Base-by-base conservation (phyloP, 1,140 invertebrate species). In the Aricia agestis region DNA sequence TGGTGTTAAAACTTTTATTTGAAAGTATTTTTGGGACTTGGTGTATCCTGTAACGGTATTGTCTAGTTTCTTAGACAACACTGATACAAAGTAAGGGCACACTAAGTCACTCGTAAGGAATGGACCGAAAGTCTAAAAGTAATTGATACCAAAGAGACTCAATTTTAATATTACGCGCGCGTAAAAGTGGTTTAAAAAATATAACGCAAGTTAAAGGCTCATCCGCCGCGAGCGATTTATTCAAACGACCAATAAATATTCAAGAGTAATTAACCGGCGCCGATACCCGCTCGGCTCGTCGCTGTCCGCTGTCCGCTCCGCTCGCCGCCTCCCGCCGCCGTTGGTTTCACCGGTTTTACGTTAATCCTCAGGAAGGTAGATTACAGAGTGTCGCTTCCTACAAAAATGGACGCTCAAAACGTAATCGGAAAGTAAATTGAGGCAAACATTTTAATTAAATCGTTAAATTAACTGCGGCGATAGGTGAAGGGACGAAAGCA, bases 181-280 rank as follows among this genome's bases (percentile, higher is more conserved):
- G 13, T 82, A 81, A 82, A 81, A 74, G 76, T 78, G 76, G 3
- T 52, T 52, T 15, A 52, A 52, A 52, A 52, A 52, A 13, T 79
- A 81, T 82, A 82, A 84, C 80, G 77, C 79, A 82, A 86, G 83
- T 84, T 84, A 83, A 79, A 82, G 80, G 83, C 78, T 83, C 84
- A 84, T 81, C 75, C 79, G 77, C 82, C 78, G 77, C 79, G 72
- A 75, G 82, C 84, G 82, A 86, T 87, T 86, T 89, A 87, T 87
- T 87, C 84, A 87, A 89, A 89, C 81, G 87, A 87, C 82, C 82
- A 85, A 87, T 89, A 89, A 89, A 89, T 89, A 89, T 89, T 86
- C 85, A 89, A 83, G 79, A 89, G 84, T 87, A 87, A 89, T 89
- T 86, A 89, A 89, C 84, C 83, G 76, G 74, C 74, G 76, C 79